Evolutionary conservation across 1,140 invertebrate species (phyloP).

Genomic region (silkworm (Bombyx mori)): ASM3026992v2 NC_085117.1:11384501-11385000

Average conservation of each 20-base stretch:
- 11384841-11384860: conserved; percentile 64
- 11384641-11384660: no score
- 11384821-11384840: conserved; percentile 66
- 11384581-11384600: no score
- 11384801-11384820: conserved; percentile 63
- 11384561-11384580: no score
- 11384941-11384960: conserved; percentile 52
- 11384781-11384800: conserved; percentile 31
- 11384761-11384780: conserved; percentile 42
- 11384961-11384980: conserved; percentile 21
- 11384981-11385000: conserved; percentile 24
- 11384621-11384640: no score
- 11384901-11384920: conserved; percentile 70
- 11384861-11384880: conserved; percentile 71
- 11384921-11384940: conserved; percentile 69
- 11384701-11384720: no score
- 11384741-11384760: conserved; percentile 16
- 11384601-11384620: no score
- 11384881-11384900: conserved; percentile 70
- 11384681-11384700: no score
- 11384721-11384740: no score
- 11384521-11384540: no score
- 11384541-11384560: no score
- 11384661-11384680: no score
- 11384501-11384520: no score